A percentile compares a stretch with the other conserved stretches of the same genome.
These are phyloP conservation scores for Macropus fuliginosus DNA, from an alignment of 2,797 vertebrate genomes.

Conservation along the genomic window DNA sequence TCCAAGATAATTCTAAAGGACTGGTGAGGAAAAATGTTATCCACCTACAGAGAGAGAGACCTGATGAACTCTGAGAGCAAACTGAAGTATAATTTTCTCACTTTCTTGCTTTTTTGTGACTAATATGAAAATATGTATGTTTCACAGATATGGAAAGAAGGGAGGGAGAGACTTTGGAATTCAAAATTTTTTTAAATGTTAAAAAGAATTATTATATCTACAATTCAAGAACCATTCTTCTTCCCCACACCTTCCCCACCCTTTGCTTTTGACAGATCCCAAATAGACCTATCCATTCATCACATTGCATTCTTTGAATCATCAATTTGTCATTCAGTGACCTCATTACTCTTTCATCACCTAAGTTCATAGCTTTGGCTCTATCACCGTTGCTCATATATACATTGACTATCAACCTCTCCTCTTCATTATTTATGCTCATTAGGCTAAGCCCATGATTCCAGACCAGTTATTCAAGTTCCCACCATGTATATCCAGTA, in stretches of 20 bases:
- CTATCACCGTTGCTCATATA: not conserved
- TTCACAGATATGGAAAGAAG: not conserved
- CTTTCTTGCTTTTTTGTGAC: not conserved
- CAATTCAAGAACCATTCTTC: not conserved
- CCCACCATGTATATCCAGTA: not conserved
- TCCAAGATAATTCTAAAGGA: not conserved
- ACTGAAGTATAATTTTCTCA: not conserved
- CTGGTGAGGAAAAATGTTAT: not conserved
- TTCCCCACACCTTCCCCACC: not conserved
- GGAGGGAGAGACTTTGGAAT: not conserved
- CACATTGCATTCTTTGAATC: not conserved
- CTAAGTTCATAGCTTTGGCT: not conserved
- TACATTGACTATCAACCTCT: not conserved
- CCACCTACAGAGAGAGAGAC: not conserved
- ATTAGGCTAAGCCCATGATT: not conserved
- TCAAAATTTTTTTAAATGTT: not conserved
- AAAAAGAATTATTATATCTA: not conserved
- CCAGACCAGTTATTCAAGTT: not conserved
- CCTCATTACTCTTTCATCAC: not conserved
- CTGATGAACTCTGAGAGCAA: not conserved
- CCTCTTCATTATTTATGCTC: not conserved
- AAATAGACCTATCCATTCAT: not conserved
- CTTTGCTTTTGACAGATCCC: not conserved
- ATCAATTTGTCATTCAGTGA: not conserved
- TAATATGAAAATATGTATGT: not conserved